Base-by-base conservation (phyloP, 1,140 invertebrate species). In the Meteorus sp. region DNA sequence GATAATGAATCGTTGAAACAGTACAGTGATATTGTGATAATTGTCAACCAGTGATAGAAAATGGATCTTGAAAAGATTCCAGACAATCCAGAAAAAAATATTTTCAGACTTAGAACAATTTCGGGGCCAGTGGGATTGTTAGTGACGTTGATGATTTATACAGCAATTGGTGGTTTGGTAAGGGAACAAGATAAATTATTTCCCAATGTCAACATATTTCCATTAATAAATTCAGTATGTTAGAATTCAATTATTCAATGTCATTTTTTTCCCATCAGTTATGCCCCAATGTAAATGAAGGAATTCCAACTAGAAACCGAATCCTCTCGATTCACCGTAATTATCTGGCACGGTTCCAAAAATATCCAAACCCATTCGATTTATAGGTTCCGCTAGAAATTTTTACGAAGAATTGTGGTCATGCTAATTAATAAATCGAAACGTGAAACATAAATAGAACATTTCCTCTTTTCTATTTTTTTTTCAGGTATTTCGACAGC, bases 151-250 rank as follows among this genome's bases (percentile, higher is more conserved):
- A 89, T 88, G 81, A 71, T 88, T 23, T 91, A 91, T 65, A 90
- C 88, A 1, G 84, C 83, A 23, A 82, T 86, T 39, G 89, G 89
- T 55, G 89, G 89, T 66, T 74, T 89, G 83, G 89, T 91, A 81
- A 85, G 84, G 64, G 44, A 47, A 44, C 47, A 37, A n/a, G n/a
- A 35, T 22, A 23, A 8, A 25, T n/a, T n/a, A n/a, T n/a, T n/a
- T n/a, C n/a, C n/a, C n/a, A n/a, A n/a, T n/a, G n/a, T n/a, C n/a
- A n/a, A n/a, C n/a, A 48, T 27, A 47, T 51, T 31, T 54, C 39
- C 25, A 51, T 19, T n/a, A 63, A 57, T 58, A 55, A 61, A 61
- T 62, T 65, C 27, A 48, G 17, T 20, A 59, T 35, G 43, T 62
- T 63, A 48, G 33, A 43, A 27, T 13, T 50, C 37, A 23, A 59